phyloP scores from a whole-genome alignment of 2,113 vertebrate genomes.

The Noctilio leporinus region DNA sequence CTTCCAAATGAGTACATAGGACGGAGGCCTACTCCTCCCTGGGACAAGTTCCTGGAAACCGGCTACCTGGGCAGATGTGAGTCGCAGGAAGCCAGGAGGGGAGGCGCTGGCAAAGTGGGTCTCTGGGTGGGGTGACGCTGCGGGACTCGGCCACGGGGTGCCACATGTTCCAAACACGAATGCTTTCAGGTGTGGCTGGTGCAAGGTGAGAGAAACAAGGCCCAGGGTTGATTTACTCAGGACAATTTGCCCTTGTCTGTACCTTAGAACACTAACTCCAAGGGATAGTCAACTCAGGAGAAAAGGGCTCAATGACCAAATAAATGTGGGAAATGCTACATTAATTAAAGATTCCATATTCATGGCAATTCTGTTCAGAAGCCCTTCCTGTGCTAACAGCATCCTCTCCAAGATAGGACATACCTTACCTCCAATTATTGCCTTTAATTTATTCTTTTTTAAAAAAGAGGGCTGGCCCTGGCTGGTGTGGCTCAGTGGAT shows the following conservation, averaged over 20 bases:
- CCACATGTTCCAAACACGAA: background rate
- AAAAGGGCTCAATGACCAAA: background rate
- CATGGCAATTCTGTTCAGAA: background rate
- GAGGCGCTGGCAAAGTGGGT: rapidly evolving
- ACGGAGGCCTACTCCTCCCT: background rate
- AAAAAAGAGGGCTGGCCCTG: background rate
- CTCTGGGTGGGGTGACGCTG: background rate
- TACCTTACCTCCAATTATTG: background rate
- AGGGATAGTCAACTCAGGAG: background rate
- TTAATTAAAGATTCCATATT: background rate
- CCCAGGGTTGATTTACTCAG: background rate
- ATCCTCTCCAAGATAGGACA: background rate
- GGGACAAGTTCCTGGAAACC: background rate
- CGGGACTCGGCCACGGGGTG: background rate
- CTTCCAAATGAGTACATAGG: background rate
- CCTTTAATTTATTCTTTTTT: background rate
- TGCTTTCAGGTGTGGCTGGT: background rate
- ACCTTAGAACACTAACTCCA: background rate
- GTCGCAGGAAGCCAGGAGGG: background rate
- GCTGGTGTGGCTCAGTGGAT: too few species aligned
- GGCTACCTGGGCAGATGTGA: background rate
- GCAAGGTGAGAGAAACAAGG: background rate
- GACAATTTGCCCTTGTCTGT: background rate
- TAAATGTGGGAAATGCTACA: background rate
- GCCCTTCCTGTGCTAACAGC: background rate